These are phyloP conservation scores for Dipus sagitta DNA, from an alignment of 2,797 vertebrate species.

Conservation along the genomic window DNA sequence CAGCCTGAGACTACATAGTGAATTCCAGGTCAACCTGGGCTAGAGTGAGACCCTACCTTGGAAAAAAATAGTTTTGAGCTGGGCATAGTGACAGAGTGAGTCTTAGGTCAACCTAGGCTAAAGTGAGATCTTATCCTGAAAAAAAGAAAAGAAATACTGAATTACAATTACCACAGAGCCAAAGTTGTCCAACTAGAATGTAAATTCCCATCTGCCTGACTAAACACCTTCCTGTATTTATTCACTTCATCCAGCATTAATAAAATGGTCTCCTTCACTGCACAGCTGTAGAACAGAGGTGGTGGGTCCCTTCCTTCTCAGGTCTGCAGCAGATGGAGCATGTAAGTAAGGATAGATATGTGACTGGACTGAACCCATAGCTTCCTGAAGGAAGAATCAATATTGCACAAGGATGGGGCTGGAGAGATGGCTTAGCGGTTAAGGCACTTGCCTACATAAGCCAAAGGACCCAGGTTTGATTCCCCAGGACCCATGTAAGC, in stretches of 20 bases:
- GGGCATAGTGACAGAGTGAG: too few relatives aligned
- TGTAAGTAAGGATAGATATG: background rate
- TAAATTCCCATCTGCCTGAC: conserved; percentile 4
- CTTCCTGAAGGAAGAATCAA: background rate
- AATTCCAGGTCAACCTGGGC: too few relatives aligned
- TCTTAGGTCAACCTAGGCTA: too few relatives aligned
- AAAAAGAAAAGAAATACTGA: background rate
- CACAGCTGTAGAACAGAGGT: background rate
- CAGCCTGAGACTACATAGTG: too few relatives aligned
- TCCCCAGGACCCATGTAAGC: too few relatives aligned
- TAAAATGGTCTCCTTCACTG: conserved; percentile 13
- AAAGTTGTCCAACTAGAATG: background rate
- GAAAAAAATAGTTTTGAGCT: too few relatives aligned
- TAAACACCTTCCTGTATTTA: background rate
- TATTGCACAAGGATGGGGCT: background rate
- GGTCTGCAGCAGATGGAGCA: background rate
- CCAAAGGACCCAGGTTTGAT: too few relatives aligned
- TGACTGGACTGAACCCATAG: background rate
- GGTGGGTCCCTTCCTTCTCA: background rate
- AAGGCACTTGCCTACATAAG: too few relatives aligned
- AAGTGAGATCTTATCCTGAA: too few relatives aligned
- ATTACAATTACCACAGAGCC: background rate
- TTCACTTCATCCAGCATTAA: background rate
- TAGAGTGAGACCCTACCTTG: too few relatives aligned
- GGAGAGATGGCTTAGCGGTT: too few relatives aligned